phyloP scores from a whole-genome alignment of 1,140 invertebrate species.

The Archivesica marissinica region DNA sequence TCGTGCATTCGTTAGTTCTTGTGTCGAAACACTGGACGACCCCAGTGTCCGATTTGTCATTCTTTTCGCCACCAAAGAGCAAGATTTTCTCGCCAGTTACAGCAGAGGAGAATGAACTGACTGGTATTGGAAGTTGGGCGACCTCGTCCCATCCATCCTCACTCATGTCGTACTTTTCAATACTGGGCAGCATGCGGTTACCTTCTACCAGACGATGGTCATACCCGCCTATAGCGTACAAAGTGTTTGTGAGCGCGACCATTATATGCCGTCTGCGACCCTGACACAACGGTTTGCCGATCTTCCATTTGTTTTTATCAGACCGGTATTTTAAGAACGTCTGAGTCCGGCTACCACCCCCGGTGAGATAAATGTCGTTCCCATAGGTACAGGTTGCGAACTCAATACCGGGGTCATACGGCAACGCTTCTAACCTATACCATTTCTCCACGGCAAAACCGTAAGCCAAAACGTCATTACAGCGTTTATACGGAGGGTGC shows the following conservation, averaged over 20 bases:
- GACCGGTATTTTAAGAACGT: constrained; percentile 72
- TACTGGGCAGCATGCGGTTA: constrained; percentile 70
- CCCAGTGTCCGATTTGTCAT: constrained; percentile 75
- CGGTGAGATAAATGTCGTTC: constrained; percentile 78
- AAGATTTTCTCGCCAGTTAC: constrained; percentile 74
- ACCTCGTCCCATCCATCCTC: constrained; percentile 75
- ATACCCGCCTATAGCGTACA: constrained; percentile 78
- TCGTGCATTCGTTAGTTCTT: constrained; percentile 64
- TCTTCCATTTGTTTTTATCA: constrained; percentile 79
- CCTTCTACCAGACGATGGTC: constrained; percentile 76
- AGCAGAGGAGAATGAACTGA: constrained; percentile 78
- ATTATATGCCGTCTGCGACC: constrained; percentile 77
- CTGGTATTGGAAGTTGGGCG: constrained; percentile 69
- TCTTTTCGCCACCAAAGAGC: constrained; percentile 79
- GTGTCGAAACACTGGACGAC: constrained; percentile 79
- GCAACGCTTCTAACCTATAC: constrained; percentile 73
- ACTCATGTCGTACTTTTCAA: constrained; percentile 76
- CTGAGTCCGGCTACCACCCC: constrained; percentile 74
- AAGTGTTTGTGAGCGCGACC: constrained; percentile 72
- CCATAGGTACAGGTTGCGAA: constrained; percentile 77
- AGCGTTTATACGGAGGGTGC: constrained; percentile 76
- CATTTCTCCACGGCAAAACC: constrained; percentile 75
- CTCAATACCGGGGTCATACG: constrained; percentile 79
- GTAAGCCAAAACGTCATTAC: constrained; percentile 74
- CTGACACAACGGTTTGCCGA: constrained; percentile 70